Conservation (phyloP, 2,888 invertebrate species). For the Ganaspis brasiliensis region DNA sequence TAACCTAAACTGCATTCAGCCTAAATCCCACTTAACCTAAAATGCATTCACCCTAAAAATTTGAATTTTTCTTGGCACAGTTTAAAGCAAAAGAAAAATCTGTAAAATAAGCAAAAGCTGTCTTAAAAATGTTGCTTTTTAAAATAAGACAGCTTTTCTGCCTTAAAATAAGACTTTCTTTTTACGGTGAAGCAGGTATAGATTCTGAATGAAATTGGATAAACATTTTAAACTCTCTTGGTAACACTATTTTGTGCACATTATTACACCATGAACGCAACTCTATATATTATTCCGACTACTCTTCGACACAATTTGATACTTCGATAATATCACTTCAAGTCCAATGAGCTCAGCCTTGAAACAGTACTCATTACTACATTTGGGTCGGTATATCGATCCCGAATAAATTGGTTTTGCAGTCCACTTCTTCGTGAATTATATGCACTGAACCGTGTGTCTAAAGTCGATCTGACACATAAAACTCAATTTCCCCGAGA, state of each 20-base stretch:
- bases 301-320: slow-evolving; percentile 27
- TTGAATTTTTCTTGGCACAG: too few species aligned
- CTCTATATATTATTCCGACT: slow-evolving; percentile 17
- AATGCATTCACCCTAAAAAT: too few species aligned
- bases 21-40: too few species aligned
- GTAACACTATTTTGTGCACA: neutral
- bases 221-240: neutral
- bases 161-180: too few species aligned
- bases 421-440: slow-evolving; percentile 36
- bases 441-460: slow-evolving; percentile 11
- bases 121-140: too few species aligned
- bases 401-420: slow-evolving; percentile 31
- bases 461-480: slow-evolving; percentile 24
- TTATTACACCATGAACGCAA: slow-evolving; percentile 29
- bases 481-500: slow-evolving; percentile 21
- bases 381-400: slow-evolving; percentile 21
- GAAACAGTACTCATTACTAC: slow-evolving; percentile 36
- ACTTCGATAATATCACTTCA: slow-evolving; percentile 35
- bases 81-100: too few species aligned
- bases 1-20: too few species aligned
- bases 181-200: too few species aligned
- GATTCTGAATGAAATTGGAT: too few species aligned
- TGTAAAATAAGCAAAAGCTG: too few species aligned
- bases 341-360: slow-evolving; percentile 25
- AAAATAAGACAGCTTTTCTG: too few species aligned